These are phyloP conservation scores for Eulemur coronatus DNA, from an alignment of 2,797 vertebrate genomes.

Conservation along the genomic window DNA sequence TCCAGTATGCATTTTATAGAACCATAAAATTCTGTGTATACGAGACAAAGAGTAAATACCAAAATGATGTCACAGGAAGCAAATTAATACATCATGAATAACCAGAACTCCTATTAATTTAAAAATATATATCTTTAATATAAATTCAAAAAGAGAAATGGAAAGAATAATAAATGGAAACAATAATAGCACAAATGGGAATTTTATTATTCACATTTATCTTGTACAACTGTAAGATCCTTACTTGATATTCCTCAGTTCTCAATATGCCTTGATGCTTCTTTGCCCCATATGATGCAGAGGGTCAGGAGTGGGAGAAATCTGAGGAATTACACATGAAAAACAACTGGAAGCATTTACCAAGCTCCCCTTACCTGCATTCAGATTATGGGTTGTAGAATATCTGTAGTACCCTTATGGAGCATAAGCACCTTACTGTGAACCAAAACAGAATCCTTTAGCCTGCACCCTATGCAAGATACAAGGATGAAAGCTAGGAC, in stretches of 20 bases:
- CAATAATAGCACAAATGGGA: background rate
- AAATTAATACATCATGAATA: background rate
- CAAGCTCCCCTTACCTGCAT: background rate
- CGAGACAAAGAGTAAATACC: constrained; percentile 26
- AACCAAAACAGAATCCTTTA: background rate
- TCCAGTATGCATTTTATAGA: background rate
- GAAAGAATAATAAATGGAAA: background rate
- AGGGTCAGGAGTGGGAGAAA: background rate
- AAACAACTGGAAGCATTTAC: background rate
- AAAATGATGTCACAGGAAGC: background rate
- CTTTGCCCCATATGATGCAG: background rate
- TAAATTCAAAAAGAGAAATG: constrained; percentile 30
- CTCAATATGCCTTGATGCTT: background rate
- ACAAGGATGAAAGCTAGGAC: background rate
- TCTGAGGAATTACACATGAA: background rate
- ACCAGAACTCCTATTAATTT: background rate
- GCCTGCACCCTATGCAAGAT: background rate
- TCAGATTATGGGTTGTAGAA: background rate
- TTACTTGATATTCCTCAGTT: background rate
- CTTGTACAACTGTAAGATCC: background rate
- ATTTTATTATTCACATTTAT: constrained; percentile 43
- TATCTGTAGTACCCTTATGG: background rate
- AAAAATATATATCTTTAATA: background rate
- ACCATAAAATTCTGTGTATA: background rate
- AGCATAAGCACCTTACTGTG: background rate